A percentile compares a stretch with the other conserved stretches of the same genome.
phyloP scores from a whole-genome alignment of 2,113 vertebrate species.

The Mastomys natalensis region DNA sequence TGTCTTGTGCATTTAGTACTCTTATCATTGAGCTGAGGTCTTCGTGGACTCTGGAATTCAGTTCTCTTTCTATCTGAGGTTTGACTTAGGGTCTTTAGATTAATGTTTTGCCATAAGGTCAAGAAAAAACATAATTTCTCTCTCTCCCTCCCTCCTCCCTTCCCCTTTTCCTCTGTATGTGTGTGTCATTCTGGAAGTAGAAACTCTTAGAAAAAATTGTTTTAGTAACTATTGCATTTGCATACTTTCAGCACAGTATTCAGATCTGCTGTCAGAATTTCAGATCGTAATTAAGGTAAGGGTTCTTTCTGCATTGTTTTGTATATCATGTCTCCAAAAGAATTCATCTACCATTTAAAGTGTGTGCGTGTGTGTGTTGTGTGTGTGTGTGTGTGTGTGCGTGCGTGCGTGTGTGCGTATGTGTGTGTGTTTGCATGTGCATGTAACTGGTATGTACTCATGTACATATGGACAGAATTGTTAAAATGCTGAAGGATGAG shows the following conservation, averaged over 20 bases:
- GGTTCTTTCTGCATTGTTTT: background rate
- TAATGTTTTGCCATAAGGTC: background rate
- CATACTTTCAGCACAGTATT: conserved; percentile 68
- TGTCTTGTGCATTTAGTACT: background rate
- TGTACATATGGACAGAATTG: background rate
- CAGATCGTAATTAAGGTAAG: conserved; percentile 63
- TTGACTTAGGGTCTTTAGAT: background rate
- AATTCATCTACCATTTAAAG: background rate
- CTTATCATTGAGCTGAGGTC: background rate
- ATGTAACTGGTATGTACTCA: background rate
- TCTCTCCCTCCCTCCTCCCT: background rate
- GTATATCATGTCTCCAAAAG: background rate
- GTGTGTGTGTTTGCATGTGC: background rate
- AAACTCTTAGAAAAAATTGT: conserved; percentile 54
- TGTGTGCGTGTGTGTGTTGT: background rate
- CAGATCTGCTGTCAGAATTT: conserved; percentile 61
- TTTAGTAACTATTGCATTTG: conserved; percentile 65
- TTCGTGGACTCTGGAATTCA: background rate
- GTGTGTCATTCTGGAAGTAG: background rate
- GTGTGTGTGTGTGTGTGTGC: fast-evolving
- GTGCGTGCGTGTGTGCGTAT: fast-evolving
- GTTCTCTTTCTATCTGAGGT: background rate
- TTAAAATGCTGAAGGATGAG: background rate
- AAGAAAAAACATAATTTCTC: background rate
- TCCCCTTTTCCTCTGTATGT: background rate